Conservation (phyloP, 53 echinoderm and acorn worm species). For the Arbacia lixula region DNA sequence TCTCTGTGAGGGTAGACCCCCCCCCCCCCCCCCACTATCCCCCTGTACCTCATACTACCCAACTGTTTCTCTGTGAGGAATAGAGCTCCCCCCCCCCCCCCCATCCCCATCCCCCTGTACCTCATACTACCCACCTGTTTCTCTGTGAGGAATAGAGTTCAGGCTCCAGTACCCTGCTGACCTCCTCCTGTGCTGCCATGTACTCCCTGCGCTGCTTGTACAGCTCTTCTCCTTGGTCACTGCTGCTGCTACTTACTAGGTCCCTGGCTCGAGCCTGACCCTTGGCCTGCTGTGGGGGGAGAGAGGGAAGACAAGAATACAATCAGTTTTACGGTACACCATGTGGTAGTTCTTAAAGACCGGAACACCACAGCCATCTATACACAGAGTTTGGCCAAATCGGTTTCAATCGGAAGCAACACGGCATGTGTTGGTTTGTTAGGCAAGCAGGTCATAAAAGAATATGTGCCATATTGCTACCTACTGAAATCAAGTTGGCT, state of each 20-base stretch:
- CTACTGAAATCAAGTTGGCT: no score
- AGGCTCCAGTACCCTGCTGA: constrained; percentile 82
- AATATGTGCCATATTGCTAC: no score
- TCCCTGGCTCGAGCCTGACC: constrained; percentile 8
- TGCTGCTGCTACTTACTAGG: background rate
- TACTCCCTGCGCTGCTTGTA: constrained; percentile 62
- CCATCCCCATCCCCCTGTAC: background rate
- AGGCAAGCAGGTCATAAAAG: no score
- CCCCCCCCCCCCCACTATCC: no score
- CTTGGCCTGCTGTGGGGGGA: constrained; percentile 8
- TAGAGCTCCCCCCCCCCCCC: background rate
- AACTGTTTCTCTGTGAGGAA: no score
- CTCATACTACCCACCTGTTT: background rate
- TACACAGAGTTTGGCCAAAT: no score
- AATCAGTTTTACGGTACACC: no score
- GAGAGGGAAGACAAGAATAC: background rate
- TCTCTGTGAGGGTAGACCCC: no score
- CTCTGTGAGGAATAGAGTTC: constrained; percentile 52
- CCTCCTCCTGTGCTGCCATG: constrained; percentile 78
- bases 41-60: background rate
- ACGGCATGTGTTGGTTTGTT: no score
- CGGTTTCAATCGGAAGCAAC: no score
- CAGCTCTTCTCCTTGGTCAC: constrained; percentile 34
- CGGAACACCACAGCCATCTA: no score
- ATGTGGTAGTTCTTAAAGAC: no score